Evolutionary conservation across 1,140 invertebrate species (phyloP).

Genomic region (Heliconius melpomene): DNA sequence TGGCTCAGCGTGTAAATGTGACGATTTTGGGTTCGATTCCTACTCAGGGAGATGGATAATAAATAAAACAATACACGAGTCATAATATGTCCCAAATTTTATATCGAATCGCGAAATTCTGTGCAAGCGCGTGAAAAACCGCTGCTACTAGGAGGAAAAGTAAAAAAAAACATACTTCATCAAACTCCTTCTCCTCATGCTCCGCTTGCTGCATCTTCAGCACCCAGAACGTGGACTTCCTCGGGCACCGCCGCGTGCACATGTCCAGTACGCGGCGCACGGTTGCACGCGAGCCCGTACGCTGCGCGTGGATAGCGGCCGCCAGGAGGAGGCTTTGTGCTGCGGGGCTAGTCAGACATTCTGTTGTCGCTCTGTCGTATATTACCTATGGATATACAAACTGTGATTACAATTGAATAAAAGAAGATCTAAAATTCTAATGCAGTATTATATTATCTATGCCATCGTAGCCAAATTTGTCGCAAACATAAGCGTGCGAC

Average conservation of each 20-base stretch:
- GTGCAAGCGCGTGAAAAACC: too few relatives aligned
- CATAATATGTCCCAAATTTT: too few relatives aligned
- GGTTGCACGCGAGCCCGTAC: slow-evolving; percentile 49
- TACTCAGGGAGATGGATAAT: too few relatives aligned
- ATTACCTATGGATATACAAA: slow-evolving; percentile 49
- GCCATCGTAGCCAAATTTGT: too few relatives aligned
- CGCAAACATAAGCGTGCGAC: too few relatives aligned
- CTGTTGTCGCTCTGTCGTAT: slow-evolving; percentile 64
- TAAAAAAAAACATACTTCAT: slow-evolving; percentile 48
- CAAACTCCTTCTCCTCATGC: slow-evolving; percentile 50
- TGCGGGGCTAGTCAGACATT: slow-evolving; percentile 42
- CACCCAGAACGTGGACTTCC: slow-evolving; percentile 52
- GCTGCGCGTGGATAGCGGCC: slow-evolving; percentile 45
- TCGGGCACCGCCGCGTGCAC: slow-evolving; percentile 50
- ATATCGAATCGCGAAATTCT: too few relatives aligned
- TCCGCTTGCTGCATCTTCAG: slow-evolving; percentile 64
- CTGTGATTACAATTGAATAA: not conserved
- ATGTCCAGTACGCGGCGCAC: slow-evolving; percentile 50
- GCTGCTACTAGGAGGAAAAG: too few relatives aligned
- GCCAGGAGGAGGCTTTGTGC: slow-evolving; percentile 41
- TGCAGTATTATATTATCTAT: too few relatives aligned
- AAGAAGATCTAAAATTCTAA: too few relatives aligned
- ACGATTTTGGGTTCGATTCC: too few relatives aligned
- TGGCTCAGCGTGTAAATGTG: too few relatives aligned
- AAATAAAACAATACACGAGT: too few relatives aligned